Base-by-base conservation (phyloP, 2,888 invertebrate genomes). In the Limnephilus auricula region DNA sequence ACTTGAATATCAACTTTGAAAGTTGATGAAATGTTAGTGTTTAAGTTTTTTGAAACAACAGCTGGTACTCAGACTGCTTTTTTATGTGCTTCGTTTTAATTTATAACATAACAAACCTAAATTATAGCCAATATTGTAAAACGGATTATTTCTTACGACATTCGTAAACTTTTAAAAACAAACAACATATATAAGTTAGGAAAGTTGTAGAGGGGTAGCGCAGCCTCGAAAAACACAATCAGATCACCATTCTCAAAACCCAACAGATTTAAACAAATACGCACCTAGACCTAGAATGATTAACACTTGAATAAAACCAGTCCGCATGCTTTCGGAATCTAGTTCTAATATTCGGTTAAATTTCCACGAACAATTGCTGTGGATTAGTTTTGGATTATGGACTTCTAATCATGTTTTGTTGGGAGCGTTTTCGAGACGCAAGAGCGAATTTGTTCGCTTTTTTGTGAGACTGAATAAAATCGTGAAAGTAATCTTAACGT, bases 221-320 rank as follows among this genome's bases (percentile, higher is more conserved):
- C 0, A 15, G 3, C 25, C n/a, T 65, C n/a, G 18, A 65, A 65
- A 65, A 25, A 65, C 65, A 25, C 5, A 25, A 65, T n/a, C 25
- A 65, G 9, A 25, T 65, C 1, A n/a, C 65, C 6, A 1, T n/a
- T 65, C n/a, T 65, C 9, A n/a, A 65, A 1, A 65, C 15, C 13
- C 30, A 86, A 31, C 31, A 15, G 25, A 18, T 25, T 32, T n/a
- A 85, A 45, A 2, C 32, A 13, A 37, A 30, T 78, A 88, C 87
- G 37, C 79, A 88, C 87, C 87, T 10, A 88, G 12, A 34, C 87
- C 87, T 18, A 88, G 12, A 88, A 34, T 12, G 65, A 88, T 79
- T 79, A 88, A 78, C 50, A 86, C 86, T 34, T 37, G 18, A 88
- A 79, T 88, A 37, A 78, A 37, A 34, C 78, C 0, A 34, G 65